These are phyloP conservation scores for Baccha elongata DNA, from an alignment of 2,888 invertebrate species.

Conservation along the genomic window DNA sequence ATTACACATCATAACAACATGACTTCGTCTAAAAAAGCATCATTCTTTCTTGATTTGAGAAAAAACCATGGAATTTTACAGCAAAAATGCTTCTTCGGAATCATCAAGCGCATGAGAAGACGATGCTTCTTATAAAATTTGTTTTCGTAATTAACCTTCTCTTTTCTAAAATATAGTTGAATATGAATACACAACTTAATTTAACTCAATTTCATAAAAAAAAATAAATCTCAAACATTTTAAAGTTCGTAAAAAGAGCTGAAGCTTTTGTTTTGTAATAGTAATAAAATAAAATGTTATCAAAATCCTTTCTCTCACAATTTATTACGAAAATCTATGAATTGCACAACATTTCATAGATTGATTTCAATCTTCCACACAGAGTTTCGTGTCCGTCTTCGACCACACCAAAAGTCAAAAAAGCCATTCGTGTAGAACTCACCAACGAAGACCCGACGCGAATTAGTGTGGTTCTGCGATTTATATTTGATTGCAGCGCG, in stretches of 20 bases:
- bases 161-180: too few species aligned
- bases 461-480: constrained; percentile 51
- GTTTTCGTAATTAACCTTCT: too few species aligned
- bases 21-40: not conserved
- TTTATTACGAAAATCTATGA: constrained; percentile 14
- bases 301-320: constrained; percentile 1
- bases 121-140: too few species aligned
- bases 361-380: constrained; percentile 30
- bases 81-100: too few species aligned
- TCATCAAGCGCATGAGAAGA: too few species aligned
- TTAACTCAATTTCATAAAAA: not conserved
- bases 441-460: constrained; percentile 40
- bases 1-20: not conserved
- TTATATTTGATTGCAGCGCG: constrained; percentile 53
- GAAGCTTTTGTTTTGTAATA: constrained; percentile 45
- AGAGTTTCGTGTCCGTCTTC: constrained; percentile 24
- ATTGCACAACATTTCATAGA: constrained; percentile 31
- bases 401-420: constrained; percentile 32
- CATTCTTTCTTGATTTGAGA: too few species aligned
- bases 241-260: constrained; percentile 35
- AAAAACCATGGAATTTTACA: too few species aligned
- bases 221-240: not conserved
- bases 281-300: not conserved
- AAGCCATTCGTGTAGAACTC: constrained; percentile 32
- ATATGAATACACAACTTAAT: too few species aligned